Percentiles rank a stretch among this genome's conserved stretches.
phyloP scores from a whole-genome alignment of 2,797 vertebrate species.

The Salmo trutta region DNA sequence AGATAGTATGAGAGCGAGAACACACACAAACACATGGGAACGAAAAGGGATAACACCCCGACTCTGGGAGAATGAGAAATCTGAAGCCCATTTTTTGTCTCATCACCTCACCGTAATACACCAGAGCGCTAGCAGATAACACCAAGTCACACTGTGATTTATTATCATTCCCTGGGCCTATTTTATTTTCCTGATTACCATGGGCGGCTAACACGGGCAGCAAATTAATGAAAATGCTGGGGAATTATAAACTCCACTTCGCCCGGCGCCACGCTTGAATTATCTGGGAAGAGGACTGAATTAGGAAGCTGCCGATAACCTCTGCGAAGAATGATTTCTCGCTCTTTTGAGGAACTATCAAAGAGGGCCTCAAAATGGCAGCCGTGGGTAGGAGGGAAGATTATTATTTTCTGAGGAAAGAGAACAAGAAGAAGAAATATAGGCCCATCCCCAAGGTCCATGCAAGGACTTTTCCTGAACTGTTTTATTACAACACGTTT shows the following conservation, averaged over 20 bases:
- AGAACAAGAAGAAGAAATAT: neutral
- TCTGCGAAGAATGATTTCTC: slow-evolving; percentile 7
- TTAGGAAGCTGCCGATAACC: slow-evolving; percentile 37
- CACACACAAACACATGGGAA: neutral
- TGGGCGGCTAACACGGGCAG: slow-evolving; percentile 51
- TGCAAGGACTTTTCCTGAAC: neutral
- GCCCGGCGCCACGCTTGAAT: slow-evolving; percentile 37
- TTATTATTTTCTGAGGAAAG: neutral
- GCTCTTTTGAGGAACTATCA: neutral
- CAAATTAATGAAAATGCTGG: slow-evolving; percentile 60
- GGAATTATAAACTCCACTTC: slow-evolving; percentile 57
- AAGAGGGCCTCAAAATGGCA: neutral
- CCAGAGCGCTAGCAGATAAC: slow-evolving; percentile 38
- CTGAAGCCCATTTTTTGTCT: slow-evolving; percentile 45
- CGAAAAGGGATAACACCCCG: neutral
- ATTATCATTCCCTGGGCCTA: slow-evolving; percentile 44
- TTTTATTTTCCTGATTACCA: slow-evolving; percentile 62
- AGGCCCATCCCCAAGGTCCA: neutral
- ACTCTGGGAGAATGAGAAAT: slow-evolving; percentile 9
- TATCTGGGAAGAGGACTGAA: slow-evolving; percentile 35
- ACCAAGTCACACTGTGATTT: slow-evolving; percentile 50
- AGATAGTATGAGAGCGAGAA: neutral
- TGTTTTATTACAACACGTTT: neutral
- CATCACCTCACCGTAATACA: slow-evolving; percentile 51
- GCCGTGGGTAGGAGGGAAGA: neutral